Percentiles rank a stretch among this genome's conserved stretches.
These are phyloP conservation scores for Scomberomorus guttatus DNA, from an alignment of 2,797 vertebrate genomes.

Conservation along the genomic window DNA sequence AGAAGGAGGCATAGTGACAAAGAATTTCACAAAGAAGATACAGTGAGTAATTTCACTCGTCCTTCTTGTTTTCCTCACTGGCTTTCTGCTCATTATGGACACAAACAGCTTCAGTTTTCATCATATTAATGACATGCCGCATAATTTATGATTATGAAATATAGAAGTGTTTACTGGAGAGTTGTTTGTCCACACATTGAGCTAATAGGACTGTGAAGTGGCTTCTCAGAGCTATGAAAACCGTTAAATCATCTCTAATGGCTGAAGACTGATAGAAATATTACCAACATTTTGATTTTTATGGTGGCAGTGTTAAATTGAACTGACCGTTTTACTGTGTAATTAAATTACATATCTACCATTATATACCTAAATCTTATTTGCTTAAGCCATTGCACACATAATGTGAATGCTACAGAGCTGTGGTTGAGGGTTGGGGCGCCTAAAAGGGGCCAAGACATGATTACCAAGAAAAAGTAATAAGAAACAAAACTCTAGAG, in stretches of 20 bases:
- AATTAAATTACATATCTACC: not conserved
- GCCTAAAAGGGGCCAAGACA: too few relatives aligned
- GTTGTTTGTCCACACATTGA: not conserved
- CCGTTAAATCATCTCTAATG: not conserved
- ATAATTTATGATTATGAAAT: not conserved
- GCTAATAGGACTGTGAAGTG: not conserved
- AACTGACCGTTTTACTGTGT: not conserved
- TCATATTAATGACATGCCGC: too few relatives aligned
- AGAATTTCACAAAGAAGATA: slow-evolving; percentile 99
- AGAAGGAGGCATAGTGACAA: slow-evolving; percentile 97
- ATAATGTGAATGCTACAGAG: not conserved
- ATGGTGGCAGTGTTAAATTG: not conserved
- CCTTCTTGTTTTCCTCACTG: not conserved
- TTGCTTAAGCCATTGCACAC: not conserved
- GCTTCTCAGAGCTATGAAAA: not conserved
- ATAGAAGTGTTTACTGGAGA: not conserved
- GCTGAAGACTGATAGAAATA: not conserved
- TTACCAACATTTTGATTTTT: not conserved
- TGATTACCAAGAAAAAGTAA: too few relatives aligned
- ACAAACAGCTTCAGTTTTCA: not conserved
- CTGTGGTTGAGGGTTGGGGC: not conserved
- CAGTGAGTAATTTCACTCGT: slow-evolving; percentile 89
- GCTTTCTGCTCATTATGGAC: not conserved
- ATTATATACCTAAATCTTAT: not conserved
- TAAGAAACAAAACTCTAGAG: too few relatives aligned